phyloP scores from a whole-genome alignment of 2,888 invertebrate genomes.

The Diarsia mendica region DNA sequence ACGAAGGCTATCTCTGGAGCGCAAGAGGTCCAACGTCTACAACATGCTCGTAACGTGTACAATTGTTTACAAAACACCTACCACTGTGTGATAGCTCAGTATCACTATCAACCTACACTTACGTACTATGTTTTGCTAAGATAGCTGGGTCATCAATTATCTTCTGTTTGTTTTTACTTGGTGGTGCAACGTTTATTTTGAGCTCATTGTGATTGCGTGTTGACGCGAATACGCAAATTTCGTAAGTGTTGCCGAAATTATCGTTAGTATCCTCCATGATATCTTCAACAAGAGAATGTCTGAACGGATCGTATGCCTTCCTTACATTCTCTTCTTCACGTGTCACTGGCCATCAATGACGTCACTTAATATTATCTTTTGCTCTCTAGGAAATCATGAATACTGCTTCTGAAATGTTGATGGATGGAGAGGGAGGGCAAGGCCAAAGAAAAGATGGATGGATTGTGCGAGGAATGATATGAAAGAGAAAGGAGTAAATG shows the following conservation, averaged over 20 bases:
- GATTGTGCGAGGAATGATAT: too few relatives aligned
- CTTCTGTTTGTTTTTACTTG: conserved; percentile 49
- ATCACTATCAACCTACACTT: conserved; percentile 42
- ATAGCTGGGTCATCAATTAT: conserved; percentile 58
- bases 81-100: conserved; percentile 37
- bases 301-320: too few relatives aligned
- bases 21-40: conserved; percentile 51
- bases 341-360: neutral
- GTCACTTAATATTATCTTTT: neutral
- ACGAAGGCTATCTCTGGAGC: conserved; percentile 40
- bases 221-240: conserved; percentile 26
- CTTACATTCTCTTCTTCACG: neutral
- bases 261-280: neutral
- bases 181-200: conserved; percentile 46
- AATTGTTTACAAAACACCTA: conserved; percentile 57
- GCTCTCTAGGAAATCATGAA: neutral
- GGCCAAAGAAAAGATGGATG: too few relatives aligned
- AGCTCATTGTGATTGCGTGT: conserved; percentile 24
- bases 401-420: too few relatives aligned
- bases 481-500: too few relatives aligned
- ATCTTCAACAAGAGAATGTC: neutral
- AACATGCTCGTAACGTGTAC: conserved; percentile 53
- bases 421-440: too few relatives aligned
- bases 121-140: conserved; percentile 57
- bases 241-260: neutral